phyloP scores from a whole-genome alignment of 92 coral and sea anemone genomes.

The Meandrina meandrites region DNA sequence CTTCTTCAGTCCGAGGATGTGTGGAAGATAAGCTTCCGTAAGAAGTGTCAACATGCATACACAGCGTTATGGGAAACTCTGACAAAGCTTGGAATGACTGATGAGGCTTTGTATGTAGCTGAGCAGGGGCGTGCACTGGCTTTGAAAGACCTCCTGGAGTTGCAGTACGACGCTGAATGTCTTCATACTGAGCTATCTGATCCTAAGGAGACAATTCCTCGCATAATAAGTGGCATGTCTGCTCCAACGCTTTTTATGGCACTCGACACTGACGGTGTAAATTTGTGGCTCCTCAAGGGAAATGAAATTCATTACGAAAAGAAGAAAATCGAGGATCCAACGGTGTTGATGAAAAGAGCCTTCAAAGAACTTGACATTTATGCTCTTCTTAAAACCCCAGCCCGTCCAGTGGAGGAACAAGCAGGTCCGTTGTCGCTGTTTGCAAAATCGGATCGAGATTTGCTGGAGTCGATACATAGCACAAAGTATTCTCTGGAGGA shows the following conservation, averaged over 20 bases:
- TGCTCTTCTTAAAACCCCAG: not conserved
- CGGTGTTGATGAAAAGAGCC: not conserved
- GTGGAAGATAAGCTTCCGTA: not conserved
- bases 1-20: not conserved
- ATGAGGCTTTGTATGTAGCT: not conserved
- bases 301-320: not conserved
- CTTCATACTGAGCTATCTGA: not conserved
- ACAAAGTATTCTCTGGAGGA: not conserved
- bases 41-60: not conserved
- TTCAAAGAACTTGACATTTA: not conserved
- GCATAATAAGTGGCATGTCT: not conserved
- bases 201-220: not conserved
- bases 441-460: not conserved
- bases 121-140: not conserved
- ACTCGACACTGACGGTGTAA: not conserved
- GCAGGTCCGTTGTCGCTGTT: not conserved
- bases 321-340: not conserved
- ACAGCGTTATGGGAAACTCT: not conserved
- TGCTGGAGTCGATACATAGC: not conserved
- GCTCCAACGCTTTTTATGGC: not conserved
- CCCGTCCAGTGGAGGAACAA: not conserved
- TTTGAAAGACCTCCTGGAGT: not conserved
- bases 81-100: not conserved
- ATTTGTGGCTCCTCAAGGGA: not conserved
- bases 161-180: not conserved